Base-by-base conservation (phyloP, 2,113 vertebrate species). In the Herpailurus yagouaroundi region DNA sequence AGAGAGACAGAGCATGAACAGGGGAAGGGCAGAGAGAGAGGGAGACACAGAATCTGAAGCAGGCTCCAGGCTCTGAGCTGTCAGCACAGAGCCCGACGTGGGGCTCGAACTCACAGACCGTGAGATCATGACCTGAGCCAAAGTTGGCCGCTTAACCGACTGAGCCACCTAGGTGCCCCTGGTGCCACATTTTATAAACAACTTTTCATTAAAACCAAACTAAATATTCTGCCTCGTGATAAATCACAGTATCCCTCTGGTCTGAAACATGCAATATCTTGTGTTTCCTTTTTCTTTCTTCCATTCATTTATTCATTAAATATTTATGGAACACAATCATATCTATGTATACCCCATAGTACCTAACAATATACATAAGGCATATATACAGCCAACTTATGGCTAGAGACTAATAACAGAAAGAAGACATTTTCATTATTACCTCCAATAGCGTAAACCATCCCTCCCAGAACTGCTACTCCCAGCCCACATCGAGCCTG, bases 391-490 rank as follows among this genome's bases (percentile, higher is more conserved):
- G n/a, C 18, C 31, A 94, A 85, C 27, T 91, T 91, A 94, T 6
- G 86, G 31, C 36, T 81, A 96, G 31, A 83, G 45, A 81, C 12
- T 80, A 92, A 71, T 71, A 82, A 94, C 3, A 18, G 25, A 97
- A 97, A 84, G 69, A 93, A 94, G n/a, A 87, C 48, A 90, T 87
- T 91, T 83, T 94, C 81, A 92, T 63, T 52, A 97, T 98, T 98
- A 99, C 99, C 99, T 99, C 99, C 99, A 85, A 99, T 99, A 50
- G 99, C 99, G 14, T 99, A 99, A 95, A 99, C 99, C 99, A 99
- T 99, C 77, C 99, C 99, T 98, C 99, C 99, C 81, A 99, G 98
- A 13, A 99, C 99, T 0, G 99, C 99, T 16, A 99, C 99, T 23
- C 99, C 99, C n/a, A 99, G 98, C 14, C 99, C 99, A 0, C 99